Conservation (phyloP, 2,888 invertebrate species). For the Alloplasta piceator region DNA sequence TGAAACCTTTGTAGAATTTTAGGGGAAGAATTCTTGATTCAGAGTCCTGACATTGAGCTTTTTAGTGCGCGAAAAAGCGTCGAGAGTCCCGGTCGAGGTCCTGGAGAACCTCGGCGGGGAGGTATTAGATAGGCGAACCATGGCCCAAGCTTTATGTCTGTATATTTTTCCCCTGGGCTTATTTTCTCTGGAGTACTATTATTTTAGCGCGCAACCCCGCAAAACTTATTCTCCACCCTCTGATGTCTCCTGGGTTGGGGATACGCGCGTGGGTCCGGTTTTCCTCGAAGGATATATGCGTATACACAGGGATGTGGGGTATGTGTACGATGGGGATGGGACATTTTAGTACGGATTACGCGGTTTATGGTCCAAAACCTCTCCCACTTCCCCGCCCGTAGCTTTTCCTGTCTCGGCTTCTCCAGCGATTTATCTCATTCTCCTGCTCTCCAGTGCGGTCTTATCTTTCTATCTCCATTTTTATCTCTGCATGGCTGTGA, state of each 20-base stretch:
- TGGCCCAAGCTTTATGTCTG: slow-evolving; percentile 20
- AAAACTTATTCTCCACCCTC: slow-evolving; percentile 23
- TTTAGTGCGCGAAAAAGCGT: no score
- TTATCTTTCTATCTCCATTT: slow-evolving; percentile 68
- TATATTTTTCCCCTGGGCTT: slow-evolving; percentile 38
- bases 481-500: slow-evolving; percentile 60
- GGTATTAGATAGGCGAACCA: not conserved
- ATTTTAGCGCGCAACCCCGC: slow-evolving; percentile 32
- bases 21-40: slow-evolving; percentile 8
- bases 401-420: slow-evolving; percentile 41
- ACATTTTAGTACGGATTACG: slow-evolving; percentile 80
- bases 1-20: not conserved
- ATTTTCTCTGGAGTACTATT: slow-evolving; percentile 50
- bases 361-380: slow-evolving; percentile 74
- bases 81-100: no score
- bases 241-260: slow-evolving; percentile 4
- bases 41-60: slow-evolving; percentile 13
- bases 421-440: slow-evolving; percentile 61
- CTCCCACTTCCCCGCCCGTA: slow-evolving; percentile 42
- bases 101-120: no score
- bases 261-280: slow-evolving; percentile 51
- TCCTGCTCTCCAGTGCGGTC: slow-evolving; percentile 19
- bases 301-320: slow-evolving; percentile 6
- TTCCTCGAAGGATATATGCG: slow-evolving; percentile 42
- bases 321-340: slow-evolving; percentile 52